Base-by-base conservation (phyloP, 2,888 invertebrate species). In the Drosophila prolongata region DNA sequence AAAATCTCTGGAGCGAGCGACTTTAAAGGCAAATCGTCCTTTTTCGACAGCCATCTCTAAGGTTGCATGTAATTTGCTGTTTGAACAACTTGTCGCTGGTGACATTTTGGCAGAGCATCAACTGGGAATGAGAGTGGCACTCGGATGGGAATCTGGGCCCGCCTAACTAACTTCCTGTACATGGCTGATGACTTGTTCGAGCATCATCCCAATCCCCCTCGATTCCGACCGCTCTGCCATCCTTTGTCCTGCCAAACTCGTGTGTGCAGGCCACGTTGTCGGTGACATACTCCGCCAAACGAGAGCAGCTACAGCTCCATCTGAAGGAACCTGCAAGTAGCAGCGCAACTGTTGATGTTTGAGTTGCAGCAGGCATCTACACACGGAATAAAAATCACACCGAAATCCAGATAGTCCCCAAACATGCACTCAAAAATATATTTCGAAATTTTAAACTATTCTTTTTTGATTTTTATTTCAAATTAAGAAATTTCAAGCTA, bases 141-240 rank as follows among this genome's bases (percentile, higher is more conserved):
- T 43, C 37, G 55, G 55, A 44, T 46, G 60, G 55, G 44, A 37
- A 35, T 47, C 65, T 53, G 64, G 68, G 67, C 43, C 57, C 87
- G 78, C 79, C 83, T 83, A 86, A 86, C 83, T 83, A 80, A 86
- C 87, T 83, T 83, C 83, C 83, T 80, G 84, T 77, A 86, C 87
- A 83, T 86, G 81, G 74, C 78, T 80, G 83, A 83, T 83, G 83
- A 83, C 81, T 86, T 83, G 87, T 83, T 77, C 79, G 80, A 68
- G 84, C 69, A 50, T 37, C 16, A 16, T 27, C 44, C 30, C 43
- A 35, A 49, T 30, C 30, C 40, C 16, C 37, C 53, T 24, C 46
- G n/a, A 6, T 19, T 58, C 69, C 55, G 46, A 46, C 46, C 57
- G 71, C 79, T 71, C 81, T 76, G 80, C 72, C 73, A 83, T 83